A percentile compares a stretch with the other conserved stretches of the same genome.
These are phyloP conservation scores for Hoplodrina ambigua DNA, from an alignment of 2,888 invertebrate genomes.

Conservation along the genomic window DNA sequence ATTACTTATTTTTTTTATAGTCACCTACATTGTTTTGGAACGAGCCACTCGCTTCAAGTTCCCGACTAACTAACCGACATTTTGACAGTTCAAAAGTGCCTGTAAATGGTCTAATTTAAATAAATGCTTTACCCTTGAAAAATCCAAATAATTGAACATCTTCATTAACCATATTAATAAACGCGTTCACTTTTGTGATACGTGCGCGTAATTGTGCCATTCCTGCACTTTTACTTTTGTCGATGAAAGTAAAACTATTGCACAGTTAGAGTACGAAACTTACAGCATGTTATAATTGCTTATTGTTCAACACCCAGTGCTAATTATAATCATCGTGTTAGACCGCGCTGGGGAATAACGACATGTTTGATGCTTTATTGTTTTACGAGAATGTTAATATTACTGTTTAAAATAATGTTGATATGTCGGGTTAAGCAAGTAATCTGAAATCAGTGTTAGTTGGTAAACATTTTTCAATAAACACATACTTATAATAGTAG, in stretches of 20 bases:
- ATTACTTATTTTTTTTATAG: no score
- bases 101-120: no score
- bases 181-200: conserved; percentile 59
- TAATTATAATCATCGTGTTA: conserved; percentile 30
- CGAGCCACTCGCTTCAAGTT: no score
- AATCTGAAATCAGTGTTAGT: not conserved
- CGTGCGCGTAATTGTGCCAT: conserved; percentile 44
- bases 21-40: no score
- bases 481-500: no score
- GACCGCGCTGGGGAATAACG: conserved; percentile 21
- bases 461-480: no score
- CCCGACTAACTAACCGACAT: no score
- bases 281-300: conserved; percentile 48
- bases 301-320: conserved; percentile 46
- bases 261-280: conserved; percentile 34
- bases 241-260: conserved; percentile 63
- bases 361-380: conserved; percentile 22
- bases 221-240: conserved; percentile 66
- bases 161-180: conserved; percentile 46
- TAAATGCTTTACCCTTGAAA: not conserved
- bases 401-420: not conserved
- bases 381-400: conserved; percentile 3
- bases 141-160: conserved; percentile 17
- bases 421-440: not conserved
- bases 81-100: no score